Conservation (phyloP, 2,797 vertebrate genomes). For the Hemitrygon akajei region DNA sequence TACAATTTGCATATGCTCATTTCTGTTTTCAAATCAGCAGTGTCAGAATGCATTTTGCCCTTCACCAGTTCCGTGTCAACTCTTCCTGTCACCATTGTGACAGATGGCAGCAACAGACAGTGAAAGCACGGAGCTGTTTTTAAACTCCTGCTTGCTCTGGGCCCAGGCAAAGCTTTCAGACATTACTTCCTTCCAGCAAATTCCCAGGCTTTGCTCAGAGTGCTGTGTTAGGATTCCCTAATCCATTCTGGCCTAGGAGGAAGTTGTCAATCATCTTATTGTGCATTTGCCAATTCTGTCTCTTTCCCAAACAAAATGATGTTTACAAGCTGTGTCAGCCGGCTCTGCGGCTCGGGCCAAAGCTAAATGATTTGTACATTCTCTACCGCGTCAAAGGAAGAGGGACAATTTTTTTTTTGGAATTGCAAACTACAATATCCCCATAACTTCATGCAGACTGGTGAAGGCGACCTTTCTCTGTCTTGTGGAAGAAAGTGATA, state of each 20-base stretch:
- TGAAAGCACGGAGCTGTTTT: slow-evolving; percentile 5
- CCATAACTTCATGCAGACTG: not conserved
- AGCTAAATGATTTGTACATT: slow-evolving; percentile 12
- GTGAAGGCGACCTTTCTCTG: not conserved
- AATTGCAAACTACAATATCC: not conserved
- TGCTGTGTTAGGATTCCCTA: slow-evolving; percentile 39
- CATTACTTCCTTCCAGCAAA: slow-evolving; percentile 42
- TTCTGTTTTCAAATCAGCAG: not conserved
- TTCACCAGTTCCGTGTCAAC: not conserved
- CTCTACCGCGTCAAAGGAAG: not conserved
- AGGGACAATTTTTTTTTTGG: not conserved
- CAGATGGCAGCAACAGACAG: not conserved
- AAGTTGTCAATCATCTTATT: slow-evolving; percentile 55
- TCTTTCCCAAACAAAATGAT: slow-evolving; percentile 39
- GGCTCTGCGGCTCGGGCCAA: slow-evolving; percentile 40
- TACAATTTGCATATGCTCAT: slow-evolving; percentile 42
- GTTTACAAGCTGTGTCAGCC: slow-evolving; percentile 40
- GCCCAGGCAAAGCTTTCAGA: slow-evolving; percentile 38
- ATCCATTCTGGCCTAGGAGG: slow-evolving; percentile 45
- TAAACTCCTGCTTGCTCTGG: not conserved
- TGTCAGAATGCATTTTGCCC: slow-evolving; percentile 33
- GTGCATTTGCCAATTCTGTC: slow-evolving; percentile 43
- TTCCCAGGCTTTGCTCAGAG: slow-evolving; percentile 41
- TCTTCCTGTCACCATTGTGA: not conserved
- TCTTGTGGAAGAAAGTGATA: not conserved